Evolutionary conservation across 2,888 invertebrate species (phyloP).

Genomic region (Busseola fusca): DNA sequence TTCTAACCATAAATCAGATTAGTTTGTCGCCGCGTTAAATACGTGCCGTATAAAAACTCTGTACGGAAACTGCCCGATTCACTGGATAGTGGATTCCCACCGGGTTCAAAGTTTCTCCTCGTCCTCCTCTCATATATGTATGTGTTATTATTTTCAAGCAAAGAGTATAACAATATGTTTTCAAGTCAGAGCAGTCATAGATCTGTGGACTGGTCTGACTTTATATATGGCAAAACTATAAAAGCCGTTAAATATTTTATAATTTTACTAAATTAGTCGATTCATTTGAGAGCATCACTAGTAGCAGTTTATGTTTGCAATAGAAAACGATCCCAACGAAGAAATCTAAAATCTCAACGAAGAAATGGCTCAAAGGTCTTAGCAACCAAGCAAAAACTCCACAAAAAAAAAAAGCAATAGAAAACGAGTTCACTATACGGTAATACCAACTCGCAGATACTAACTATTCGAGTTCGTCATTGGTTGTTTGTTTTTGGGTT

Average conservation of each 20-base stretch:
- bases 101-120: background rate
- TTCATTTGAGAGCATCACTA: conserved; percentile 12
- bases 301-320: conserved; percentile 15
- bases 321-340: conserved; percentile 29
- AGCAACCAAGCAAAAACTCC: too few relatives aligned
- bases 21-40: too few relatives aligned
- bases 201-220: background rate
- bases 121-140: background rate
- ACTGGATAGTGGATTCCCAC: background rate
- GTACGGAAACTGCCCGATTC: too few relatives aligned
- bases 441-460: conserved; percentile 41
- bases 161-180: too few relatives aligned
- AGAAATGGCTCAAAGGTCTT: too few relatives aligned
- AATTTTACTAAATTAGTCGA: conserved; percentile 30
- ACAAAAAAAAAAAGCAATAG: too few relatives aligned
- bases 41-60: background rate
- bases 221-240: background rate
- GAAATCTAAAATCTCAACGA: too few relatives aligned
- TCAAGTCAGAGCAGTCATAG: background rate
- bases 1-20: too few relatives aligned
- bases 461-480: conserved; percentile 53
- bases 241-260: background rate
- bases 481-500: conserved; percentile 62
- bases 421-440: conserved; percentile 21
- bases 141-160: background rate